A percentile compares a stretch with the other conserved stretches of the same genome.
These are phyloP conservation scores for Myrmecophaga tridactyla DNA, from an alignment of 2,113 vertebrate genomes.

Conservation along the genomic window DNA sequence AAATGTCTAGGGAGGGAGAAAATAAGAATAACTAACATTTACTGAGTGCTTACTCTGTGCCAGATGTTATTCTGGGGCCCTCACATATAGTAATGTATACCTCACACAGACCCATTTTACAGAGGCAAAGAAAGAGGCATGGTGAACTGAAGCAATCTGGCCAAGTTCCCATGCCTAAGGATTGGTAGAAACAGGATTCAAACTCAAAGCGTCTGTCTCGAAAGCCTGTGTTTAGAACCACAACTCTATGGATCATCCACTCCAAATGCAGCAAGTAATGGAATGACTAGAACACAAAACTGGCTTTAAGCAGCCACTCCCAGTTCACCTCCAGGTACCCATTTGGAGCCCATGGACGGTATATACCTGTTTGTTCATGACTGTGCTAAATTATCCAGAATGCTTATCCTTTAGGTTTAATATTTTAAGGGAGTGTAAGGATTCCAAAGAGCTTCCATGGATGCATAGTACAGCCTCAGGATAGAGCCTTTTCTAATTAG, in stretches of 20 bases:
- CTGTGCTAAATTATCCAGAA: neutral
- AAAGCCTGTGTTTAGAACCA: neutral
- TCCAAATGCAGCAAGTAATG: neutral
- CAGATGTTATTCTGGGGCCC: neutral
- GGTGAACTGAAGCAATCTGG: neutral
- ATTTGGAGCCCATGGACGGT: neutral
- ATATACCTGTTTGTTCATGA: neutral
- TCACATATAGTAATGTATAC: neutral
- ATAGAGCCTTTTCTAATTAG: neutral
- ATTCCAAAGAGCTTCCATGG: neutral
- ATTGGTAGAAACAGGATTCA: neutral
- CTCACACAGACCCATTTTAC: neutral
- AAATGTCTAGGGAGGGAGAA: slow-evolving; percentile 46
- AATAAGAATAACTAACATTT: neutral
- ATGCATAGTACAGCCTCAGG: neutral
- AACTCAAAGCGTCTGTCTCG: neutral
- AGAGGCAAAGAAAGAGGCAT: neutral
- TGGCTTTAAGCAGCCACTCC: neutral
- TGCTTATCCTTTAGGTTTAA: neutral
- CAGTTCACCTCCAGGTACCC: neutral
- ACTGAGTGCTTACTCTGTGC: neutral
- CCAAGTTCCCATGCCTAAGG: neutral
- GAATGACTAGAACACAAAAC: slow-evolving; percentile 4
- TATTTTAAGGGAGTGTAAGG: neutral
- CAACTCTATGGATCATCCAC: neutral